phyloP scores from a whole-genome alignment of 2,888 invertebrate genomes.

The Leptinotarsa tumamoca region DNA sequence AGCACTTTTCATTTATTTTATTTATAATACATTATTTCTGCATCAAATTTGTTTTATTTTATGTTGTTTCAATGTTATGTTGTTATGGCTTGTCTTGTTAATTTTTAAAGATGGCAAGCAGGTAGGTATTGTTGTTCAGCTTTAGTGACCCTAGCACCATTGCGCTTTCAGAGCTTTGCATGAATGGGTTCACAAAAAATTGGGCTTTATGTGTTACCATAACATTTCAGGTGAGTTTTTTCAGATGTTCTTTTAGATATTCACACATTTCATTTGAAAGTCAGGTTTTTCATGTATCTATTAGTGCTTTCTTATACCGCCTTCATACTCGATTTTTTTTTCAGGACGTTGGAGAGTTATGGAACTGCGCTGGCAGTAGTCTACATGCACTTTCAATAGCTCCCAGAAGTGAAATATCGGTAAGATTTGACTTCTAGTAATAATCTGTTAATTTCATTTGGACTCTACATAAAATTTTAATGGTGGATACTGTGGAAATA shows the following conservation, averaged over 20 bases:
- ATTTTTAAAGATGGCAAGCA: conserved; percentile 1
- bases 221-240: conserved; percentile 11
- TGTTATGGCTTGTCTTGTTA: conserved; percentile 12
- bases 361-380: conserved; percentile 68
- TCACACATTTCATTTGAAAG: background rate
- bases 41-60: conserved; percentile 41
- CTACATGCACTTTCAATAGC: conserved; percentile 70
- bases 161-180: conserved; percentile 27
- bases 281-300: too few species aligned
- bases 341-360: conserved; percentile 68
- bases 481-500: too few species aligned
- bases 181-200: background rate
- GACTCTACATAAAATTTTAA: too few species aligned
- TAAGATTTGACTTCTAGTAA: conserved; percentile 52
- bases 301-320: too few species aligned
- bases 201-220: background rate
- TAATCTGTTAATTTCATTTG: background rate
- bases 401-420: conserved; percentile 67
- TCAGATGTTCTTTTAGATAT: background rate
- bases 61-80: conserved; percentile 23
- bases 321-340: conserved; percentile 34
- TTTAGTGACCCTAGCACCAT: conserved; percentile 20
- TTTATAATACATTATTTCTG: conserved; percentile 44
- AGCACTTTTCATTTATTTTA: conserved; percentile 36
- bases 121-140: conserved; percentile 18